Evolutionary conservation across 2,888 invertebrate genomes (phyloP).

Genomic region (Incurvaria masculella): DNA sequence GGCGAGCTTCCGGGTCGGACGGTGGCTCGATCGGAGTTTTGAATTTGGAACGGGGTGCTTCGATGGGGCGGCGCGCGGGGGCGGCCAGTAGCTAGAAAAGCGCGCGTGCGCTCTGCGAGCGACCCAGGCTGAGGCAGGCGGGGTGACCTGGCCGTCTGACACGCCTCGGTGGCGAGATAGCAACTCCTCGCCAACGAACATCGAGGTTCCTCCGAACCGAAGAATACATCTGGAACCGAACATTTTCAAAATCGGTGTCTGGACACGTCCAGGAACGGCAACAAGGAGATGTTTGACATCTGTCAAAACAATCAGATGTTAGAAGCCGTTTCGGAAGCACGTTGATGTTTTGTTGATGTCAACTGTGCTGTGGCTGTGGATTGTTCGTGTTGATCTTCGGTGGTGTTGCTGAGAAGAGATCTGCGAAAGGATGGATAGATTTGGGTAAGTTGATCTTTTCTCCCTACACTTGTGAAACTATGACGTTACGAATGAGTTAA

Average conservation of each 20-base stretch:
- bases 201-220: not conserved
- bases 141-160: not conserved
- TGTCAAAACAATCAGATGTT: not conserved
- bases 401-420: too few relatives aligned
- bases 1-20: not conserved
- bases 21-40: not conserved
- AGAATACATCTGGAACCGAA: not conserved
- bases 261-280: too few relatives aligned
- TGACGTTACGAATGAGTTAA: too few relatives aligned
- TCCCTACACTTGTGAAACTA: too few relatives aligned
- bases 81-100: not conserved
- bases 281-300: not conserved
- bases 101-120: not conserved
- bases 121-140: not conserved
- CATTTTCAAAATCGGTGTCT: not conserved
- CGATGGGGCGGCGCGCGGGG: not conserved
- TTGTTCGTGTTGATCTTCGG: too few relatives aligned
- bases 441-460: too few relatives aligned
- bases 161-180: not conserved
- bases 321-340: not conserved
- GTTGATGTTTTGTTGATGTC: not conserved
- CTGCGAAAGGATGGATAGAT: too few relatives aligned
- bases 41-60: not conserved
- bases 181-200: not conserved
- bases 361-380: too few relatives aligned